Evolutionary conservation across 2,113 vertebrate species (phyloP), one percentile per base, ranked within the genome.

Genomic region (Trichomycterus rosablanca): DNA sequence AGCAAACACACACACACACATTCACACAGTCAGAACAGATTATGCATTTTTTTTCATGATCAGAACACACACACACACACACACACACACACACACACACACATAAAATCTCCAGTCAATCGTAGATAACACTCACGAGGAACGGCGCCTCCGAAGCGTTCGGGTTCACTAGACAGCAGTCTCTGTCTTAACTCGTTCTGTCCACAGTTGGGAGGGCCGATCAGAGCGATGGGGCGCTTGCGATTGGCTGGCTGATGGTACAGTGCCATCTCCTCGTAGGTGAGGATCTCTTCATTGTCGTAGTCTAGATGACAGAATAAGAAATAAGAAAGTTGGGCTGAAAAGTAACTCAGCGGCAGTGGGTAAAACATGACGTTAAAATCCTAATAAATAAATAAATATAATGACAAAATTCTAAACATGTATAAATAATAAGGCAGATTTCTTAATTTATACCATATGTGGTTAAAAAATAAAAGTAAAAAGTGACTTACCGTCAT

Each of bases 181-280:
- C 91, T 84, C 78, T 95, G 93, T 8, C 92, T 86, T 6, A 99
- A 80, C 72, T 97, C 93, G 5, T 87, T 89, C 59, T 97, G 94
- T 14, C 96, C 94, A 0, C 95, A 98, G 81, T 89, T 92, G 64
- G 87, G 85, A 1, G 96, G 94, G 16, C 95, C 94, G 0, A 99
- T 95, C 55, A 99, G 82, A 15, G 94, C 91, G 0, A 99, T 94
- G 0, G 96, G 96, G 12, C 94, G 84, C 61, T 98, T 99, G 61
- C 96, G 86, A 71, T 97, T 99, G 68, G 96, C 94, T 54, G 96
- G 96, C 57, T 99, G 96, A 74, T 98, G 96, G 77, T 99, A 99
- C 52, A 99, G 86, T 5, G 94, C 95, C 96, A 98, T 97, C 80
- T 99, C 96, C 75, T 99, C 96, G 0, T 99, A 99, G 50, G 96